These are phyloP conservation scores for Lycocorax pyrrhopterus DNA, from an alignment of 2,113 vertebrate genomes.

Conservation along the genomic window DNA sequence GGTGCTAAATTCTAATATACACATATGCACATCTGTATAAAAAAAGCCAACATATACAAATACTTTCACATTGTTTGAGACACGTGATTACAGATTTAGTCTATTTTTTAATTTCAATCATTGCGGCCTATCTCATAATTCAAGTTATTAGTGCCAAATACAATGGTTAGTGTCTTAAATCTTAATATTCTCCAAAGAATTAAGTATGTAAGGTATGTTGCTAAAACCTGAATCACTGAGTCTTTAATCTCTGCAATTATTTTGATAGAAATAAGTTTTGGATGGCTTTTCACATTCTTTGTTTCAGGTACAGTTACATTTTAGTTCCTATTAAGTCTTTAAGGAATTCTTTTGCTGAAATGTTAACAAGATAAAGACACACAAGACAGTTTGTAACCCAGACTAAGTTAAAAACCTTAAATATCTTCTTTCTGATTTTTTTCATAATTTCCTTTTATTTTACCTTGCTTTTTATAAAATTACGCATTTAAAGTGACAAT, in stretches of 20 bases:
- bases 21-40: neutral
- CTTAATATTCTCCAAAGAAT: neutral
- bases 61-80: neutral
- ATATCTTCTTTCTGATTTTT: neutral
- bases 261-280: neutral
- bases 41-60: neutral
- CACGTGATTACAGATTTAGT: neutral
- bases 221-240: neutral
- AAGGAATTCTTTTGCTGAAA: neutral
- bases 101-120: neutral
- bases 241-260: neutral
- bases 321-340: neutral
- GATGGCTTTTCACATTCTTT: neutral
- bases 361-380: neutral
- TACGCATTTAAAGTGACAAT: neutral
- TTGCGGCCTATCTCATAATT: neutral
- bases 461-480: neutral
- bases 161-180: neutral
- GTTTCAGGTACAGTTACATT: neutral
- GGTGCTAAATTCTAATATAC: neutral
- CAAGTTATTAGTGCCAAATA: neutral
- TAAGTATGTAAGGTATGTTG: neutral
- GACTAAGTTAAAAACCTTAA: neutral
- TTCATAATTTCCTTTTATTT: neutral
- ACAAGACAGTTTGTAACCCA: neutral